These are phyloP conservation scores for Brienomyrus brachyistius DNA, from an alignment of 2,113 vertebrate genomes.

Conservation along the genomic window DNA sequence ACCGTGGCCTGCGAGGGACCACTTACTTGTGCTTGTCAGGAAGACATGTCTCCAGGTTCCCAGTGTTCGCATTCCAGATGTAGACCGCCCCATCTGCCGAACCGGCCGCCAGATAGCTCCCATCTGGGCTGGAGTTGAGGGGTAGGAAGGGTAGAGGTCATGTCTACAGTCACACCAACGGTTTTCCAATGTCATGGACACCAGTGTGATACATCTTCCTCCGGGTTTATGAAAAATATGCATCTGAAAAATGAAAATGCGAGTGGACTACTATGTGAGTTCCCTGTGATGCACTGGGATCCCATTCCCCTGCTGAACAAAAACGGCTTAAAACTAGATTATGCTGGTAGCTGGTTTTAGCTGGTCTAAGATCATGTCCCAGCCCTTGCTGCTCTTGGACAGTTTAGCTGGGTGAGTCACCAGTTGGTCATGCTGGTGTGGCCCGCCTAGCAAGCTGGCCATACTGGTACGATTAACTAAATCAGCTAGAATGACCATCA, in stretches of 20 bases:
- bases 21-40: conserved; percentile 67
- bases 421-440: background rate
- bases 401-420: background rate
- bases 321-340: background rate
- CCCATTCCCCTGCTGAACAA: background rate
- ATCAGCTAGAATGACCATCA: background rate
- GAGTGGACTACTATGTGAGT: background rate
- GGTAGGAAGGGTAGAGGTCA: background rate
- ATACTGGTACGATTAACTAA: background rate
- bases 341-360: background rate
- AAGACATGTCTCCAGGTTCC: conserved; percentile 63
- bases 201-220: background rate
- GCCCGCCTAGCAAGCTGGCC: no score
- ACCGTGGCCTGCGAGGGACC: background rate
- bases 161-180: background rate
- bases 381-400: background rate
- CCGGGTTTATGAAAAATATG: background rate
- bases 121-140: conserved; percentile 65
- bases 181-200: background rate
- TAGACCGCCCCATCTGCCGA: conserved; percentile 72
- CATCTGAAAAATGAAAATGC: background rate
- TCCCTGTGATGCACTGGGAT: background rate
- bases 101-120: conserved; percentile 64
- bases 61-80: conserved; percentile 68
- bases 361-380: background rate